These are phyloP conservation scores for Cyprinodon brontotheroides DNA, from an alignment of 2,113 vertebrate species.

Conservation along the genomic window DNA sequence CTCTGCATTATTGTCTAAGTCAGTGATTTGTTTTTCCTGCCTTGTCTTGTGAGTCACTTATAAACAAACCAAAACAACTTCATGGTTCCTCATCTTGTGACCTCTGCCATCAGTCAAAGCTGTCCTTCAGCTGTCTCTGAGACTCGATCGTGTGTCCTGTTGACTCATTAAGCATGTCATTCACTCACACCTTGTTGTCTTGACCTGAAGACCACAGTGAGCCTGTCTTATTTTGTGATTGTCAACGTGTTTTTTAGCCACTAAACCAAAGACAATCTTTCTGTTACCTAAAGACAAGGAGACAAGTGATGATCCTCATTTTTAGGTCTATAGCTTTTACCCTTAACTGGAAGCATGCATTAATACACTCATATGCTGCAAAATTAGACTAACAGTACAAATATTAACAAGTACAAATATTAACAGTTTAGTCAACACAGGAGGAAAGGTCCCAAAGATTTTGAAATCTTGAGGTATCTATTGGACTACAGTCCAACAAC, in stretches of 20 bases:
- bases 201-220: constrained; percentile 25
- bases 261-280: constrained; percentile 17
- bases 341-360: constrained; percentile 35
- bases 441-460: too few species aligned
- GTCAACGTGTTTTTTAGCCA: constrained; percentile 17
- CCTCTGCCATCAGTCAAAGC: too few species aligned
- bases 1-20: too few species aligned
- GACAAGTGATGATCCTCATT: constrained; percentile 6
- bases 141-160: too few species aligned
- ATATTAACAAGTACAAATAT: constrained; percentile 2
- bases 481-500: too few species aligned
- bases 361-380: constrained; percentile 48
- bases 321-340: constrained; percentile 35
- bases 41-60: background rate
- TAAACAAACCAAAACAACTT: background rate
- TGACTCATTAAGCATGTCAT: background rate
- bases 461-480: too few species aligned
- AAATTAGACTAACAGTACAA: constrained; percentile 30
- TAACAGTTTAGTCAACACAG: too few species aligned
- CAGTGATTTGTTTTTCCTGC: background rate
- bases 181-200: background rate
- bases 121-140: too few species aligned
- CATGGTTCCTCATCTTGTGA: background rate
- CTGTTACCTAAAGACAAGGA: constrained; percentile 3
- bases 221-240: constrained; percentile 33